phyloP scores from a whole-genome alignment of 30 jellyfish, hydroid and myxozoan genomes.

The Aurelia sp. region DNA sequence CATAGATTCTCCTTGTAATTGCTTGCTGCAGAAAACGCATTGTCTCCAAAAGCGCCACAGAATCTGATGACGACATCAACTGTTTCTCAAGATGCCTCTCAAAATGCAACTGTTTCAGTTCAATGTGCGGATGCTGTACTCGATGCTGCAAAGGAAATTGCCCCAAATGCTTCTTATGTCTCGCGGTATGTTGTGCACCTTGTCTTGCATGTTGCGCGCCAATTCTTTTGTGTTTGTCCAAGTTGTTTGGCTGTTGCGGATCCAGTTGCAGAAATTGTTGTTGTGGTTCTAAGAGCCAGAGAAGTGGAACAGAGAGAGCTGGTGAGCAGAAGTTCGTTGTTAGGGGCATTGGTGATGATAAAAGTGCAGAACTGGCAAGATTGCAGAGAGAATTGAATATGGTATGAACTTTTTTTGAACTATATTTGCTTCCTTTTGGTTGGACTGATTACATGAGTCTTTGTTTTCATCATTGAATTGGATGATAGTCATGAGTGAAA shows the following conservation, averaged over 20 bases:
- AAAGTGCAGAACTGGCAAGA: slow-evolving; percentile 72
- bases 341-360: slow-evolving; percentile 73
- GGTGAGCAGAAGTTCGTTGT: slow-evolving; percentile 74
- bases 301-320: slow-evolving; percentile 60
- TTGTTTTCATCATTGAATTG: too few species aligned
- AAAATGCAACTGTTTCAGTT: slow-evolving; percentile 30
- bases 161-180: slow-evolving; percentile 70
- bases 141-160: slow-evolving; percentile 68
- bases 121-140: slow-evolving; percentile 62
- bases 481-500: too few species aligned
- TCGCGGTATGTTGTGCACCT: slow-evolving; percentile 72
- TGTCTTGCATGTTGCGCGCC: slow-evolving; percentile 65
- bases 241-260: slow-evolving; percentile 65
- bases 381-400: slow-evolving; percentile 68
- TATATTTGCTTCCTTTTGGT: too few species aligned
- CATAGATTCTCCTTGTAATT: slow-evolving; percentile 46
- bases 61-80: slow-evolving; percentile 40
- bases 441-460: too few species aligned
- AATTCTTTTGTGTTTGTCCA: slow-evolving; percentile 45
- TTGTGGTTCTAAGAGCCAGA: slow-evolving; percentile 60
- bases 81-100: slow-evolving; percentile 54
- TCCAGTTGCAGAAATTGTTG: slow-evolving; percentile 75
- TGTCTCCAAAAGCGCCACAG: slow-evolving; percentile 45
- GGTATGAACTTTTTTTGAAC: slow-evolving; percentile 22
- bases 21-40: slow-evolving; percentile 33